Base-by-base conservation (phyloP, 2,113 vertebrate species). In the Monarcha castaneiventris region DNA sequence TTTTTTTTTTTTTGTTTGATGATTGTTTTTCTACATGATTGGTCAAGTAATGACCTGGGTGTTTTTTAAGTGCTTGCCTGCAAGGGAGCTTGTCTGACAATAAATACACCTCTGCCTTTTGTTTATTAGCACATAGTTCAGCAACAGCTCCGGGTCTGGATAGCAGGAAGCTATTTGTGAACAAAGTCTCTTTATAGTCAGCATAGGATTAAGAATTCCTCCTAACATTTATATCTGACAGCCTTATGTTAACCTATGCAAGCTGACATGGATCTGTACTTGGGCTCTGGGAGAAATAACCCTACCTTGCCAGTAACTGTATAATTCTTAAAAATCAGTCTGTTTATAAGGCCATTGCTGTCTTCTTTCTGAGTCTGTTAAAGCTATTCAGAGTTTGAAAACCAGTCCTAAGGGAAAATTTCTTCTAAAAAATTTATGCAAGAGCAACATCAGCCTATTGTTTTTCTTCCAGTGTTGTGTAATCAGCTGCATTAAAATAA, bases 401-500 rank as follows among this genome's bases (percentile, higher is more conserved):
- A 90, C 14, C 46, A 63, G 35, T 62, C 83, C 76, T 87, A 84
- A 56, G 41, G 79, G 82, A 94, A 58, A 46, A 35, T 37, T 43
- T 69, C 2, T 71, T 88, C 62, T 17, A 32, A 86, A 78, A 79
- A 90, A 79, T 71, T 66, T 71, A 59, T 77, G 61, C 48, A 71
- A 86, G 48, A 71, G 43, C 63, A 90, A 48, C 14, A 32, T 72
- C 63, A 77, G 59, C 22, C 43, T 67, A n/a, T 59, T 37, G 21
- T 84, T 95, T 87, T 80, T 85, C 51, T 77, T 81, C 30, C 39
- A 63, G 17, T 55, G 39, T 59, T 95, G 92, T 67, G 48, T 67
- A 88, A 95, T 74, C 48, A 55, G 39, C 43, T 91, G 33, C 51
- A 76, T 74, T 77, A 94, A 94, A 91, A 95, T 90, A 91, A 94